These are phyloP conservation scores for Cephus pulcher DNA, from an alignment of 2,888 invertebrate genomes.

Conservation along the genomic window DNA sequence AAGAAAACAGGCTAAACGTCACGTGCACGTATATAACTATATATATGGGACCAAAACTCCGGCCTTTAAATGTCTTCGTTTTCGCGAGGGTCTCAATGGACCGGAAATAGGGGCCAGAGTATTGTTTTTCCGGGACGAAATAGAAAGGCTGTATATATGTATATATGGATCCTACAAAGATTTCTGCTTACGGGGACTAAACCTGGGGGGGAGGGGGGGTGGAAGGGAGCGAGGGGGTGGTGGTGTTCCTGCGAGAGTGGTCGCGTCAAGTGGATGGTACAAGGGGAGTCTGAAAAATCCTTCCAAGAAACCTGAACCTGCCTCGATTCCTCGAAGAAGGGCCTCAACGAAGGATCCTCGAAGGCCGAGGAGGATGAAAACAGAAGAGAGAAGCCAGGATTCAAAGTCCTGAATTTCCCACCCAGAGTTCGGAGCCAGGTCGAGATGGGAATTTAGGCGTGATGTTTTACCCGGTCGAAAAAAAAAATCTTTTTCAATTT, in stretches of 20 bases:
- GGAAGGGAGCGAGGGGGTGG: neutral
- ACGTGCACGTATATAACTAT: neutral
- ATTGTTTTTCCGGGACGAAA: neutral
- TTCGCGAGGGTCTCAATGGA: neutral
- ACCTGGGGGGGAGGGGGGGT: neutral
- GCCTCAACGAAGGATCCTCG: constrained; percentile 1
- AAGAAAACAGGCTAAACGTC: neutral
- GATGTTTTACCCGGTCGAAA: neutral
- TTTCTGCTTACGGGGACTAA: neutral
- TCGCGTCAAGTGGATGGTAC: constrained; percentile 18
- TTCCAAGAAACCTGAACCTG: constrained; percentile 28
- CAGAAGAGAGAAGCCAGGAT: neutral
- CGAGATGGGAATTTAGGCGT: neutral
- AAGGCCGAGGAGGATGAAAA: neutral
- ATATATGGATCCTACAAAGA: neutral
- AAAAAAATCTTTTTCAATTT: neutral
- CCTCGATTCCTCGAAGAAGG: constrained; percentile 27
- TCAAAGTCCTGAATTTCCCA: neutral
- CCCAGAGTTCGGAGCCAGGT: neutral
- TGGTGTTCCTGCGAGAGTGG: neutral
- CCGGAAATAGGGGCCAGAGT: neutral
- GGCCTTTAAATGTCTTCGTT: neutral
- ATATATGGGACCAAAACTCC: neutral
- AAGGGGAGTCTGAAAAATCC: constrained; percentile 10
- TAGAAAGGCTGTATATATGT: neutral